Evolutionary conservation across 1,140 invertebrate genomes (phyloP), one percentile per base, ranked within the genome.

Genomic region (Drosophila arawakana): DNA sequence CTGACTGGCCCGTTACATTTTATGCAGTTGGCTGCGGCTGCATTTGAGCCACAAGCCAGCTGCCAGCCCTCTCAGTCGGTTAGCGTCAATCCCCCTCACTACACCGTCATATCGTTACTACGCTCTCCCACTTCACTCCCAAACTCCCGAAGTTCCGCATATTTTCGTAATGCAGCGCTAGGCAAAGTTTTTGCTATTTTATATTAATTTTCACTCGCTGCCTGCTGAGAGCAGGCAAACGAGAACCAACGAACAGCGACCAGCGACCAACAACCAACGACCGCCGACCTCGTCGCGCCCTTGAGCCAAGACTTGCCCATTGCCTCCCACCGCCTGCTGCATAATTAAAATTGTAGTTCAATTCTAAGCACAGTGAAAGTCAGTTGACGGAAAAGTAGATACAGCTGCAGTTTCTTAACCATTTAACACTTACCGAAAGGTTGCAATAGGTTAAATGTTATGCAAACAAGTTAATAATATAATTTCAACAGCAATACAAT

Each of bases 281-380:
- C 55, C 47, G 11, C 9, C 52, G 54, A 76, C 72, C 82, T 76
- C 78, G 54, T 43, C 59, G 71, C 71, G 77, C 75, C 81, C 82
- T 76, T 86, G 60, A 78, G 63, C 43, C 43, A 71, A 69, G 47
- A 54, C 49, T 15, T 50, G 39, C 75, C 66, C 59, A 63, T 21
- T 50, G 52, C 63, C 78, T 68, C 37, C 43, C 49, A 52, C 49
- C 54, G 73, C 46, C 71, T 73, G 55, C 77, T 83, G 84, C 83
- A 86, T 86, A 86, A 86, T 86, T 86, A 88, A 86, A 86, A 88
- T 74, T 65, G 66, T 80, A 82, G 73, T 76, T 73, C 73, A 88
- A 82, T 82, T 76, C 82, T 49, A 73, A 85, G 71, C 52, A 50
- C 39, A 39, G 49, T 10, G 71, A 66, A 59, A 50, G 57, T 30